These are phyloP conservation scores for Pseudococcus viburni DNA, from an alignment of 2,888 invertebrate genomes.

Conservation along the genomic window DNA sequence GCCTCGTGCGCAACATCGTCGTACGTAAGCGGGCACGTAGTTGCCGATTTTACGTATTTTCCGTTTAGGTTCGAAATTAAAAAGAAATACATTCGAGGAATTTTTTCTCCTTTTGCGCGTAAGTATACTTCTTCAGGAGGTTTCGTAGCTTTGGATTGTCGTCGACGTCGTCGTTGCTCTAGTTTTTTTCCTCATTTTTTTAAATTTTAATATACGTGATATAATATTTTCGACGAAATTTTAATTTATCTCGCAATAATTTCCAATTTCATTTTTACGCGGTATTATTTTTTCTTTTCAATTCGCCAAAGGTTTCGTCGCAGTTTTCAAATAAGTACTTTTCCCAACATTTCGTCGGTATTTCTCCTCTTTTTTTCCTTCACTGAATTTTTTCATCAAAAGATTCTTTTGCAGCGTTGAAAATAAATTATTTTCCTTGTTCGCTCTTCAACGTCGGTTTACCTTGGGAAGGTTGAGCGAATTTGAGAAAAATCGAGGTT, in stretches of 20 bases:
- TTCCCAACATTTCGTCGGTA: not conserved
- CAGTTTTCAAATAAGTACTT: not conserved
- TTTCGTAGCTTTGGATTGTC: not conserved
- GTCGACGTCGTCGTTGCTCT: not conserved
- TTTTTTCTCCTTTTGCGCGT: not conserved
- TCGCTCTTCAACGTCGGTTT: not conserved
- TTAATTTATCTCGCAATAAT: constrained; percentile 6
- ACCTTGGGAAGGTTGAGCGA: not conserved
- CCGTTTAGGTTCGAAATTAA: not conserved
- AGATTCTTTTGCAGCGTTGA: not conserved
- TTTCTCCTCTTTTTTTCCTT: not conserved
- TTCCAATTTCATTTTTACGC: constrained; percentile 4
- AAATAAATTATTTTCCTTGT: not conserved
- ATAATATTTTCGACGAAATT: not conserved
- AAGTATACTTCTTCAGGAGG: too few species aligned
- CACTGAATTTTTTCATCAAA: not conserved
- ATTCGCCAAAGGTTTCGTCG: not conserved
- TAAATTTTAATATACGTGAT: not conserved
- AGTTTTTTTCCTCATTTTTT: not conserved
- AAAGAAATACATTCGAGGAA: constrained; percentile 2
- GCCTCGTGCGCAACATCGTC: constrained; percentile 16
- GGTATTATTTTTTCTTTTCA: constrained; percentile 15
- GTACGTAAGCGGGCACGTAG: not conserved
- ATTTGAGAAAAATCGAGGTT: not conserved
- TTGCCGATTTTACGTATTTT: not conserved